These are phyloP conservation scores for Lipophrys pholis DNA, from an alignment of 2,113 vertebrate genomes.

Conservation along the genomic window DNA sequence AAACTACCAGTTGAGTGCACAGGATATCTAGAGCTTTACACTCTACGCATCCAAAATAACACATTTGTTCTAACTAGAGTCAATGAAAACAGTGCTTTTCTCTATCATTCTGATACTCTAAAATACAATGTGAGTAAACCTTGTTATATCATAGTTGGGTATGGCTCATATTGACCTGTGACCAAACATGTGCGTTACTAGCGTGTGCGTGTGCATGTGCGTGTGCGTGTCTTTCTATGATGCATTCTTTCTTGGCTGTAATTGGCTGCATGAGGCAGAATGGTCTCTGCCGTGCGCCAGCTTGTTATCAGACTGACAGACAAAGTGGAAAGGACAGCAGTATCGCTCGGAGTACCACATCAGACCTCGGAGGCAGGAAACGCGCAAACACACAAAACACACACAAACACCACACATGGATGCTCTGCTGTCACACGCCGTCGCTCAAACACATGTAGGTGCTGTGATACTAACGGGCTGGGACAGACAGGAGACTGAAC, in stretches of 20 bases:
- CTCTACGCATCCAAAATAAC: too few species aligned
- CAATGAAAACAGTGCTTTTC: too few species aligned
- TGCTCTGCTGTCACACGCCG: conserved; percentile 6
- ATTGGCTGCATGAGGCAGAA: conserved; percentile 60
- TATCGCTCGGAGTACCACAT: conserved; percentile 45
- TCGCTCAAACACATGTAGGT: background rate
- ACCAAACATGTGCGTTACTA: too few species aligned
- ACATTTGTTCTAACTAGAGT: too few species aligned
- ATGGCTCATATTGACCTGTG: background rate
- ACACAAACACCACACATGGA: conserved; percentile 13
- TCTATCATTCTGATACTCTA: too few species aligned
- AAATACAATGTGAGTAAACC: too few species aligned
- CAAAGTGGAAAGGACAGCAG: conserved; percentile 55
- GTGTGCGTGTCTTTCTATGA: conserved; percentile 16
- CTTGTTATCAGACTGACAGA: conserved; percentile 66
- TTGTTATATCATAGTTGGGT: background rate
- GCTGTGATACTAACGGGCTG: conserved; percentile 27
- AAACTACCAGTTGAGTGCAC: too few species aligned
- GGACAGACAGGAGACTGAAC: conserved; percentile 34
- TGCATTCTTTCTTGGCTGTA: conserved; percentile 39
- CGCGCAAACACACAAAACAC: conserved; percentile 3
- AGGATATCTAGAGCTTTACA: too few species aligned
- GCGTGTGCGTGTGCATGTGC: conserved; percentile 11
- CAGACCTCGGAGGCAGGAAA: conserved; percentile 28
- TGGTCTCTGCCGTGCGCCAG: conserved; percentile 17